A percentile compares a stretch with the other conserved stretches of the same genome.
Conservation (phyloP, 2,888 invertebrate species). For the Drosophila monieri region DNA sequence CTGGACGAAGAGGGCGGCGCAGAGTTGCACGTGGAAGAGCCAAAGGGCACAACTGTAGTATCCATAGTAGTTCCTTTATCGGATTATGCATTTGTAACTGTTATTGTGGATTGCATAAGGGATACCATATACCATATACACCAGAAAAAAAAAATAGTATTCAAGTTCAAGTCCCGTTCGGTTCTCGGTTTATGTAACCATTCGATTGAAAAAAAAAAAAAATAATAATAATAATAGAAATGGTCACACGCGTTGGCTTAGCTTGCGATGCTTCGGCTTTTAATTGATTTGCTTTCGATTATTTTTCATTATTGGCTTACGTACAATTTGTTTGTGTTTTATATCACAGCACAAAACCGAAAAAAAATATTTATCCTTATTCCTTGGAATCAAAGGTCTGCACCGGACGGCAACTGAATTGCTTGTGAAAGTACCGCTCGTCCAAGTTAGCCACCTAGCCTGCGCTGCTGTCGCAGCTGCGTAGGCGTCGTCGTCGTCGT, state of each 20-base stretch:
- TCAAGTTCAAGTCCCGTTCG: constrained; percentile 34
- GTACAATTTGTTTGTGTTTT: constrained; percentile 78
- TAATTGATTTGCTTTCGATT: constrained; percentile 22
- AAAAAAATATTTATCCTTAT: constrained; percentile 78
- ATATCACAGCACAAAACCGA: constrained; percentile 82
- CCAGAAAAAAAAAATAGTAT: constrained; percentile 20
- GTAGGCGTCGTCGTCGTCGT: constrained; percentile 12
- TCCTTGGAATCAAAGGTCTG: constrained; percentile 79
- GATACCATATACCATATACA: constrained; percentile 3
- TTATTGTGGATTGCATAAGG: constrained; percentile 65
- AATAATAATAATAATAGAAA: constrained; percentile 27
- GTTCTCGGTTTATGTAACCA: constrained; percentile 57
- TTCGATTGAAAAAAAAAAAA: neutral
- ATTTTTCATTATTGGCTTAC: constrained; percentile 52
- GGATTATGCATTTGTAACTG: constrained; percentile 2
- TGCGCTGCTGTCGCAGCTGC: constrained; percentile 49
- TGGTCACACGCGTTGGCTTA: constrained; percentile 21
- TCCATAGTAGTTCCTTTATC: neutral
- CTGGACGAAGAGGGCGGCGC: constrained; percentile 3
- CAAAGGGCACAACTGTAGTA: neutral
- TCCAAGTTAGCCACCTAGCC: constrained; percentile 58
- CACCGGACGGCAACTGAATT: constrained; percentile 82
- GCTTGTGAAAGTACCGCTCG: constrained; percentile 72
- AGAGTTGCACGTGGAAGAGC: constrained; percentile 33
- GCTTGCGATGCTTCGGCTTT: constrained; percentile 31